These are phyloP conservation scores for Silvanus unidentatus DNA, from an alignment of 2,888 invertebrate genomes.

Conservation along the genomic window DNA sequence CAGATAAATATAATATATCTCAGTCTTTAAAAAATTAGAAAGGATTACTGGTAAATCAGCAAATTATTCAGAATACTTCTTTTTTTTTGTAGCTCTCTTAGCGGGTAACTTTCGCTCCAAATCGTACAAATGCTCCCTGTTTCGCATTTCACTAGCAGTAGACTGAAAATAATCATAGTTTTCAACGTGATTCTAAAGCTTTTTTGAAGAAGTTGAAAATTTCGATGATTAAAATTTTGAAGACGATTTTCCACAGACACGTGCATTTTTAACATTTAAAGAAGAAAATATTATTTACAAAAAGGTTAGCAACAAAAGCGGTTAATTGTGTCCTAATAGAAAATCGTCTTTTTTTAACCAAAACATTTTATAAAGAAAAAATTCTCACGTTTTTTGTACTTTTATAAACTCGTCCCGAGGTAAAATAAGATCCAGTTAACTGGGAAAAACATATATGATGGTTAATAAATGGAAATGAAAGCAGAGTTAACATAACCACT, in stretches of 20 bases:
- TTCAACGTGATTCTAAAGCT: neutral
- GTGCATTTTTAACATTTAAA: no score
- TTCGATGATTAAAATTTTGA: neutral
- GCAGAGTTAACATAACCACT: conserved; percentile 37
- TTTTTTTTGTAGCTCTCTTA: conserved; percentile 35
- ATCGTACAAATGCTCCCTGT: conserved; percentile 49
- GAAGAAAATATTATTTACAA: no score
- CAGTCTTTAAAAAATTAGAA: conserved; percentile 25
- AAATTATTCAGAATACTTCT: conserved; percentile 22
- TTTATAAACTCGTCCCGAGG: no score
- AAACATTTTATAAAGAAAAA: neutral
- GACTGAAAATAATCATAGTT: conserved; percentile 43
- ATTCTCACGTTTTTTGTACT: no score
- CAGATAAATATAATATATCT: no score
- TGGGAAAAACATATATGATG: neutral
- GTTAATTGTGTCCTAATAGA: neutral
- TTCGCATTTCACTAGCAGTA: conserved; percentile 49
- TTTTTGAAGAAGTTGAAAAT: no score
- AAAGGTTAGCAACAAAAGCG: no score
- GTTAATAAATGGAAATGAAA: neutral
- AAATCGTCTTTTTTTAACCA: neutral
- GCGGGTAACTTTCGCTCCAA: conserved; percentile 39
- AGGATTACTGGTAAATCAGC: conserved; percentile 11
- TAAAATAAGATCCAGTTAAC: neutral
- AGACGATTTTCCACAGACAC: no score